phyloP scores from a whole-genome alignment of 1,140 invertebrate genomes.

The Trinorchestia longiramus region DNA sequence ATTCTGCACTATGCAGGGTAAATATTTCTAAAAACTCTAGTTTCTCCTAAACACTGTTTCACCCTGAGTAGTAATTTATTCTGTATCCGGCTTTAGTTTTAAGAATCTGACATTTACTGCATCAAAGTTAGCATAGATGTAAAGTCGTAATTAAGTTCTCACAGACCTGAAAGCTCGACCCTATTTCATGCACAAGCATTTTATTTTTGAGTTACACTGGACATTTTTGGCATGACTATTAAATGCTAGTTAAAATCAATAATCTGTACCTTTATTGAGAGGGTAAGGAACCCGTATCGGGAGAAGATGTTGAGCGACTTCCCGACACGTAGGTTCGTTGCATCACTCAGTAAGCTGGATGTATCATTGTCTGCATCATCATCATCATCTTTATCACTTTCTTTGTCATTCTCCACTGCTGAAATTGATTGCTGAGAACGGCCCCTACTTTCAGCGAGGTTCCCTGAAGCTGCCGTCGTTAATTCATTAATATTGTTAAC shows the following conservation, averaged over 20 bases:
- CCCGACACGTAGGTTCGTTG: slow-evolving; percentile 58
- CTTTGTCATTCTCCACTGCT: background rate
- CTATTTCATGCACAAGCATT: no score
- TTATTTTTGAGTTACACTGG: no score
- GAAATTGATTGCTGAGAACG: background rate
- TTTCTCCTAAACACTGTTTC: no score
- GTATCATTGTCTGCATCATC: background rate
- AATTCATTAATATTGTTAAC: background rate
- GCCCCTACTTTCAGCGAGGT: background rate
- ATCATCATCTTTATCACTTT: background rate
- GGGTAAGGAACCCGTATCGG: slow-evolving; percentile 63
- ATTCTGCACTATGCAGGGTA: no score
- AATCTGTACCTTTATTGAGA: slow-evolving; percentile 63
- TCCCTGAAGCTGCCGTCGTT: background rate
- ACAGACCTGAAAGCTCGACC: no score
- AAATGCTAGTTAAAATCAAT: background rate
- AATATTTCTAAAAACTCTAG: no score
- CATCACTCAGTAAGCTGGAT: background rate
- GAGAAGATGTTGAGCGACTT: slow-evolving; percentile 63
- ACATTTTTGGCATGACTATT: no score
- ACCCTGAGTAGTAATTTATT: no score
- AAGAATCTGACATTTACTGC: no score
- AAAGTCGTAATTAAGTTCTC: no score
- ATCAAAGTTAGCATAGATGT: no score
- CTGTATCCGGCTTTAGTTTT: no score